Evolutionary conservation across 2,888 invertebrate genomes (phyloP).

Genomic region (Chesias legatella): DNA sequence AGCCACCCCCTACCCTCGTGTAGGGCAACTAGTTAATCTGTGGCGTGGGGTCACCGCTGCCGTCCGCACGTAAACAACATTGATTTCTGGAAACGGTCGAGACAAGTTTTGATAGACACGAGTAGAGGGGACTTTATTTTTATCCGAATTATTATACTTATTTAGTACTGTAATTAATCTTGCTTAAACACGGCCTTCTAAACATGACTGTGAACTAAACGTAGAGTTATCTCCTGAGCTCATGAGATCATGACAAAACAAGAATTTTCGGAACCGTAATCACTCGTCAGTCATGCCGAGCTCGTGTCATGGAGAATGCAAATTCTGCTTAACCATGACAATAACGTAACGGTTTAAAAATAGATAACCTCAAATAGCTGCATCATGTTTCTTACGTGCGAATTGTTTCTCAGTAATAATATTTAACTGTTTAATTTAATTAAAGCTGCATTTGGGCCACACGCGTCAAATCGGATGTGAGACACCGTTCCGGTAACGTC

Average conservation of each 20-base stretch:
- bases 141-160: too few species aligned
- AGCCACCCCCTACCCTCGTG: constrained; percentile 73
- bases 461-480: constrained; percentile 26
- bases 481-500: constrained; percentile 34
- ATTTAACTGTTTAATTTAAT: constrained; percentile 67
- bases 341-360: constrained; percentile 52
- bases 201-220: too few species aligned
- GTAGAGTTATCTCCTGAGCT: too few species aligned
- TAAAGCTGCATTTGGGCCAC: constrained; percentile 60
- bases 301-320: constrained; percentile 36
- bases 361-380: constrained; percentile 34
- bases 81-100: constrained; percentile 69
- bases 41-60: constrained; percentile 37
- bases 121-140: constrained; percentile 17
- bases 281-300: constrained; percentile 31
- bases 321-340: constrained; percentile 47
- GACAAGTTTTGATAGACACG: constrained; percentile 53
- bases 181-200: too few species aligned
- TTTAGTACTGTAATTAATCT: too few species aligned
- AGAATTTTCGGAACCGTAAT: constrained; percentile 13
- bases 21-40: constrained; percentile 11
- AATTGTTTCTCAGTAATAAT: constrained; percentile 46
- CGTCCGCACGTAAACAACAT: constrained; percentile 61
- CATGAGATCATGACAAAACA: constrained; percentile 1
- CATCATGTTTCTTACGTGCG: constrained; percentile 35